phyloP scores from a whole-genome alignment of 2,113 vertebrate species.

The Polypterus bichir region DNA sequence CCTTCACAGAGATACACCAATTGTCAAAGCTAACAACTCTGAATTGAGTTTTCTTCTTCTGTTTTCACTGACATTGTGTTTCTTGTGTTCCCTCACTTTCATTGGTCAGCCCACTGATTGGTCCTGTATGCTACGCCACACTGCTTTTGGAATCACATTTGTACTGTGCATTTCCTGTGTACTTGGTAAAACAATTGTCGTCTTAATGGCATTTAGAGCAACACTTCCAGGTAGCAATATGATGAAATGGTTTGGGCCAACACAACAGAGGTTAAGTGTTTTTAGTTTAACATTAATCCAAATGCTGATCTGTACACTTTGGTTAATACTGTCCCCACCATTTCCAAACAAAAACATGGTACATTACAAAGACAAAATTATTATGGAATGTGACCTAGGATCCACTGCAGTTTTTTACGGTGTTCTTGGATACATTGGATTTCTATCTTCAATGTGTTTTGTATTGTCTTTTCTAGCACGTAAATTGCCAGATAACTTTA shows the following conservation, averaged over 20 bases:
- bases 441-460: neutral
- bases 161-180: constrained; percentile 1
- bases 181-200: constrained; percentile 3
- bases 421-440: neutral
- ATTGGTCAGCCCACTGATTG: no score
- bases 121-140: no score
- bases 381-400: no score
- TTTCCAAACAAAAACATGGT: neutral
- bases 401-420: neutral
- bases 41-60: no score
- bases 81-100: no score
- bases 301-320: constrained; percentile 1
- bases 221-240: neutral
- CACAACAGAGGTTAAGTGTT: constrained; percentile 12
- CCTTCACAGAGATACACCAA: neutral
- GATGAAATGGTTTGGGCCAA: neutral
- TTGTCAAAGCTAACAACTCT: no score
- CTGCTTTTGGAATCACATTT: neutral
- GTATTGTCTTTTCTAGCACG: no score
- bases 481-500: no score
- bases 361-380: no score
- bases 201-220: neutral
- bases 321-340: neutral
- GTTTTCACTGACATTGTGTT: no score
- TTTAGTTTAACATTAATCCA: neutral